Percentiles rank a stretch among this genome's conserved stretches.
phyloP scores from a whole-genome alignment of 2,113 vertebrate species.

The Microcebus lehilahytsara region DNA sequence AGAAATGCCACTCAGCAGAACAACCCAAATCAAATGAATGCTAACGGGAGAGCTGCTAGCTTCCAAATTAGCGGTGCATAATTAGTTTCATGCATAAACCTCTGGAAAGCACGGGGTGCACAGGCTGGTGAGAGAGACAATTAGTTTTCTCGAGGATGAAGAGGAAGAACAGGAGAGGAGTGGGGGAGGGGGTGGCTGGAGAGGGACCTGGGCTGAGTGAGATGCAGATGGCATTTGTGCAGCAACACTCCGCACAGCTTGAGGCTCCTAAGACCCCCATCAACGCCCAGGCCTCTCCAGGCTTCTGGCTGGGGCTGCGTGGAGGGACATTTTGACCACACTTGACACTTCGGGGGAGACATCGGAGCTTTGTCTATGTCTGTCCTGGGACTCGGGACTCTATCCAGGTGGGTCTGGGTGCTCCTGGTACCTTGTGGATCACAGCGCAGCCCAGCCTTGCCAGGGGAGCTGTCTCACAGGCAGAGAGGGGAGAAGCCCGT shows the following conservation, averaged over 20 bases:
- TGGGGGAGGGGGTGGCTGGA: neutral
- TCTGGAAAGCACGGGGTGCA: slow-evolving; percentile 77
- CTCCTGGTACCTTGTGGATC: neutral
- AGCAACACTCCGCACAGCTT: neutral
- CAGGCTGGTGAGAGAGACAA: slow-evolving; percentile 82
- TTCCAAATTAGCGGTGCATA: slow-evolving; percentile 84
- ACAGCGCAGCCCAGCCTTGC: neutral
- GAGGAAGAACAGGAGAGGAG: slow-evolving; percentile 34
- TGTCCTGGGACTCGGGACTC: neutral
- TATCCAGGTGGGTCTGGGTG: neutral
- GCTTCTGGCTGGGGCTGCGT: neutral
- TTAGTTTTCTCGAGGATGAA: slow-evolving; percentile 79
- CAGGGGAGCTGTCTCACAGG: neutral
- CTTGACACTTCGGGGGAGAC: neutral
- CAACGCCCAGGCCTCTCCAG: neutral
- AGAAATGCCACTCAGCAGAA: slow-evolving; percentile 79
- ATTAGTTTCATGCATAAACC: slow-evolving; percentile 85
- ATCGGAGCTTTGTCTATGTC: rapidly evolving
- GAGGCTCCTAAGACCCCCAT: neutral
- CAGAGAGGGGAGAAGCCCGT: neutral
- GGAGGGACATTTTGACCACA: neutral
- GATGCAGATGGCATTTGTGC: neutral
- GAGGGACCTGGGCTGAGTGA: neutral
- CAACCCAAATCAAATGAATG: slow-evolving; percentile 74
- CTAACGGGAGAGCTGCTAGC: slow-evolving; percentile 81